These are phyloP conservation scores for Lepidonotus clava DNA, from an alignment of 2,888 invertebrate species.

Conservation along the genomic window DNA sequence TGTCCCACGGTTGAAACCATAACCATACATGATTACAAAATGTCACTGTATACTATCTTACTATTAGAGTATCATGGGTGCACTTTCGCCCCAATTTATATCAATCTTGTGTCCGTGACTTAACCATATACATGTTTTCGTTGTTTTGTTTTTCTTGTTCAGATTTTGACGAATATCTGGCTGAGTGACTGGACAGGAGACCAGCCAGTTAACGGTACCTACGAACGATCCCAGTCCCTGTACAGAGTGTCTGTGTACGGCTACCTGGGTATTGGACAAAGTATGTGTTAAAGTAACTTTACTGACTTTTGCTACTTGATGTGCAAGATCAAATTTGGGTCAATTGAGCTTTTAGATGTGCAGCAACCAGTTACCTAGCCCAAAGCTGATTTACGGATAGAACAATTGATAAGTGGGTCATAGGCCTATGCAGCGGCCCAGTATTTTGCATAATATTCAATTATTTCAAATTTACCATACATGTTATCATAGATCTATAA, in stretches of 20 bases:
- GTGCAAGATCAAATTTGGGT: no score
- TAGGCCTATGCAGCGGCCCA: not conserved
- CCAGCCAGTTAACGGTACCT: not conserved
- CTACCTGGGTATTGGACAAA: conserved; percentile 56
- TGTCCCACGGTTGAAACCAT: no score
- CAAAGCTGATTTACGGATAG: no score
- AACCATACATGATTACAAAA: no score
- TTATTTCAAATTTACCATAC: not conserved
- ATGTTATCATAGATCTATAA: no score
- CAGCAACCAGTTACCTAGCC: no score
- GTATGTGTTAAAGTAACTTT: not conserved
- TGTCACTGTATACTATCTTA: not conserved
- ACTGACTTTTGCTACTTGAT: no score
- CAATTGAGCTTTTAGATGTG: no score
- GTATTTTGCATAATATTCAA: not conserved
- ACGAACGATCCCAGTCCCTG: conserved; percentile 56
- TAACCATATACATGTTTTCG: not conserved
- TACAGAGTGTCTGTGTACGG: conserved; percentile 79
- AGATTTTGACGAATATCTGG: conserved; percentile 77
- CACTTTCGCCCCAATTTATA: not conserved
- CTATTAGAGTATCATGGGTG: not conserved
- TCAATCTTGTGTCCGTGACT: not conserved
- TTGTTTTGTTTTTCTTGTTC: conserved; percentile 60
- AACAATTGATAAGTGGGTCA: no score
- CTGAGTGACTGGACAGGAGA: conserved; percentile 67